Base-by-base conservation (phyloP, 1,140 invertebrate species). In the Scaptodrosophila lebanonensis region DNA sequence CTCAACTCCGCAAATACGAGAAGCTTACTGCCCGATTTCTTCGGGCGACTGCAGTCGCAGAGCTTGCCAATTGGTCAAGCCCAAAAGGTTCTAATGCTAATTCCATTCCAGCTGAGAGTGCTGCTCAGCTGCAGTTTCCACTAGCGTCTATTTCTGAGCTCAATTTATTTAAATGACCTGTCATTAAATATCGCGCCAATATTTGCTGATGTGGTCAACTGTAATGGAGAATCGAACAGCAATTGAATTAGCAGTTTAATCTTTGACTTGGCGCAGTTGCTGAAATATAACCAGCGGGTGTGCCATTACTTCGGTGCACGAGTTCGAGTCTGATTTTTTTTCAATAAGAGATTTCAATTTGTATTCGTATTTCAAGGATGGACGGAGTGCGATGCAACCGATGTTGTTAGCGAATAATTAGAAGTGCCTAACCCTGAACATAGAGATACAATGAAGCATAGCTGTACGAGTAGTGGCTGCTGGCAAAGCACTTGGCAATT, bases 111-210 rank as follows among this genome's bases (percentile, higher is more conserved):
- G n/a, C n/a, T n/a, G n/a, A n/a, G n/a, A n/a, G n/a, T n/a, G n/a
- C n/a, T n/a, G n/a, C n/a, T n/a, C n/a, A n/a, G n/a, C n/a, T n/a
- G n/a, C 69, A 76, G 56, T 39, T 39, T 11, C 36, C n/a, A 16
- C 42, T 30, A 22, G 30, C 8, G 4, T 18, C 22, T 39, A 32
- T 36, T 38, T 48, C 42, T 43, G 57, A 40, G 51, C 35, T 49
- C 63, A 66, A 82, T 58, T 64, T 61, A 53, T 54, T 70, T 12
- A 66, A 71, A 71, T 77, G 51, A 64, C 39, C 57, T 15, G 66
- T 66, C 71, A 76, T 76, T 76, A 66, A 60, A 75, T 29, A 65
- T 51, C 54, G 73, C 39, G 51, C 49, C 73, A 82, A 68, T 65
- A 82, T 73, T 79, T 68, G 73, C 52, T 33, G 3, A 56, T 64